Evolutionary conservation across 2,113 vertebrate genomes (phyloP), one percentile per base, ranked within the genome.

Genomic region (Felis chaus): DNA sequence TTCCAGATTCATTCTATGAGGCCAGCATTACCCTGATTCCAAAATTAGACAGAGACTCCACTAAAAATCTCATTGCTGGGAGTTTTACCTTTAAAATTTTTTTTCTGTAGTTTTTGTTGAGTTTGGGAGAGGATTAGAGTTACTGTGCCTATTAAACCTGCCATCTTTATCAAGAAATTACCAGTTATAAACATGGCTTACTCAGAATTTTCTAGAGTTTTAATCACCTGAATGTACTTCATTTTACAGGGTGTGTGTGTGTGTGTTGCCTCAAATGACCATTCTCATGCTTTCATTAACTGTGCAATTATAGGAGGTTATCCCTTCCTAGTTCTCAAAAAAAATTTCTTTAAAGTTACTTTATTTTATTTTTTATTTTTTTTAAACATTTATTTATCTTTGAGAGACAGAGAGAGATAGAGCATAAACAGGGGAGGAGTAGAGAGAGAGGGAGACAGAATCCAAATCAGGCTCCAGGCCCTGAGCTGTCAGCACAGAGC

Each of bases 181-280:
- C 16, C 65, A 48, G 29, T 84, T 55, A 41, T 53, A 87, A 85
- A 87, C n/a, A 45, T 71, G 18, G 81, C 41, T 80, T 80, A 68
- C 33, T 57, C 65, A 90, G 85, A 93, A 95, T 93, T 94, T 94
- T 97, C 18, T 83, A 82, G 36, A 21, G 18, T 91, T 90, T 63
- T 85, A 73, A 80, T 96, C 39, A 84, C 66, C 2, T 84, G 23
- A 78, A 33, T 61, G 9, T 80, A n/a, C 36, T 80, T 91, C 23
- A 53, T 57, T 95, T 91, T 95, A n/a, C 18, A 41, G 19, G 39
- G 8, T 27, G 15, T 89, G 39, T 79, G 66, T 82, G 8, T 68
- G 2, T 45, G 25, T 63, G 19, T 90, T 83, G 39, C 45, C 31
- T 50, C 48, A 66, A 79, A n/a, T 84, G 48, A 81, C 45, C 53